Evolutionary conservation across 64 coral and sea anemone genomes (phyloP).

Genomic region (Anthopleura sola): DNA sequence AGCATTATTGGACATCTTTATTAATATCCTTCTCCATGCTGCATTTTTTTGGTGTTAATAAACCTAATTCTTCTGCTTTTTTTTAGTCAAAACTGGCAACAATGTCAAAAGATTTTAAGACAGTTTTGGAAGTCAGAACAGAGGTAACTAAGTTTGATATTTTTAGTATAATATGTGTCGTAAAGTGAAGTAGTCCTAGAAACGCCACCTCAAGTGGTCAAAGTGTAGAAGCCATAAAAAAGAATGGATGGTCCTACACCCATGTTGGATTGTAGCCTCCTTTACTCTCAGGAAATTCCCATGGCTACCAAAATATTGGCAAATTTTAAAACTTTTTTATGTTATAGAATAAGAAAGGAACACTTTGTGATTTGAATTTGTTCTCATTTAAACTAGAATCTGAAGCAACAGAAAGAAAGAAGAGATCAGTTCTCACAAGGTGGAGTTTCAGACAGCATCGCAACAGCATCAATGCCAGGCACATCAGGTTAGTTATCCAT

Average conservation of each 20-base stretch:
- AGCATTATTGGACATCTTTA: no score
- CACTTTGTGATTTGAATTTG: background rate
- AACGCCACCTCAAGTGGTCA: background rate
- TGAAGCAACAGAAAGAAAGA: constrained; percentile 98
- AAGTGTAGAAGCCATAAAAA: no score
- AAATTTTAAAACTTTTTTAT: no score
- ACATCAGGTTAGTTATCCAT: constrained; percentile 36
- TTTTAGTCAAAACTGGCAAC: constrained; percentile 88
- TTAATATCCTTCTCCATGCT: background rate
- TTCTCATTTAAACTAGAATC: constrained; percentile 53
- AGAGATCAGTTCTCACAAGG: constrained; percentile 97
- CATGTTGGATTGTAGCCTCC: no score
- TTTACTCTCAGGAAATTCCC: no score
- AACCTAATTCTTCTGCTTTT: background rate
- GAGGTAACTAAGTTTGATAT: constrained; percentile 39
- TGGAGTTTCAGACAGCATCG: constrained; percentile 58
- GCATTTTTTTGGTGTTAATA: background rate
- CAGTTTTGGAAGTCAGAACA: constrained; percentile 94
- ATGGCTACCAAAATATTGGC: no score
- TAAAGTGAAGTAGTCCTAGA: background rate
- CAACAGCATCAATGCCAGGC: constrained; percentile 62
- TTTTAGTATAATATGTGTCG: background rate
- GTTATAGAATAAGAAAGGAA: no score
- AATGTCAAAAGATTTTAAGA: constrained; percentile 98
- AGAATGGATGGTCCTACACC: no score